A percentile compares a stretch with the other conserved stretches of the same genome.
Evolutionary conservation across 2,797 vertebrate genomes (phyloP).

Genomic region (Pogonophryne albipinna): DNA sequence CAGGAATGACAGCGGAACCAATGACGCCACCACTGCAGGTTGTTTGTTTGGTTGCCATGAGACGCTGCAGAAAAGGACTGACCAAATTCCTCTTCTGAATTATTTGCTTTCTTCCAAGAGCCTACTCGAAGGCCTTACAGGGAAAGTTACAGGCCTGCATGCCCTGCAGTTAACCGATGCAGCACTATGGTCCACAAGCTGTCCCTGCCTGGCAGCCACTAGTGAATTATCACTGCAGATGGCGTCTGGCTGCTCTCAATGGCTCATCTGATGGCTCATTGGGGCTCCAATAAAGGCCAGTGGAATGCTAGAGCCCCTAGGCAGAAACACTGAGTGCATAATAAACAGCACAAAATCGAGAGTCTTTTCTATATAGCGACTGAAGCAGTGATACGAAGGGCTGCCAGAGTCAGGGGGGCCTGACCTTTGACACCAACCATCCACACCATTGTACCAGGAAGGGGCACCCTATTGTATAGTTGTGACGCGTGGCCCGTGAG

Average conservation of each 20-base stretch:
- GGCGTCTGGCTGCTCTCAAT: conserved; percentile 82
- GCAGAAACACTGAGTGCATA: conserved; percentile 78
- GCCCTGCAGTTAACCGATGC: conserved; percentile 67
- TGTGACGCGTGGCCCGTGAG: conserved; percentile 81
- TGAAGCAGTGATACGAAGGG: conserved; percentile 72
- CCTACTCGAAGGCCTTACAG: conserved; percentile 38
- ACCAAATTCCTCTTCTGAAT: conserved; percentile 50
- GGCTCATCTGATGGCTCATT: conserved; percentile 81
- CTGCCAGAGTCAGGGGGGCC: conserved; percentile 73
- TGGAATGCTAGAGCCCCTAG: conserved; percentile 80
- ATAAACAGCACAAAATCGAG: conserved; percentile 77
- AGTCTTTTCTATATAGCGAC: conserved; percentile 73
- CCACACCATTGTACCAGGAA: conserved; percentile 80
- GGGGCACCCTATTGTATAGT: conserved; percentile 79
- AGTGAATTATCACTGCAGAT: conserved; percentile 83
- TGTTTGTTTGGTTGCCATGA: conserved; percentile 86
- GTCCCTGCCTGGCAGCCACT: conserved; percentile 69
- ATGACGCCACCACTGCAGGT: conserved; percentile 73
- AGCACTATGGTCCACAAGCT: conserved; percentile 71
- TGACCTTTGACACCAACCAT: conserved; percentile 83
- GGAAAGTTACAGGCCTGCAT: conserved; percentile 41
- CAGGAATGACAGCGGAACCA: conserved; percentile 82
- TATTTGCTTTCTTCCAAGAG: conserved; percentile 36
- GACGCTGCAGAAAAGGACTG: conserved; percentile 49
- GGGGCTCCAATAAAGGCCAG: conserved; percentile 79